Evolutionary conservation across 2,888 invertebrate genomes (phyloP).

Genomic region (Drosophila dives): DNA sequence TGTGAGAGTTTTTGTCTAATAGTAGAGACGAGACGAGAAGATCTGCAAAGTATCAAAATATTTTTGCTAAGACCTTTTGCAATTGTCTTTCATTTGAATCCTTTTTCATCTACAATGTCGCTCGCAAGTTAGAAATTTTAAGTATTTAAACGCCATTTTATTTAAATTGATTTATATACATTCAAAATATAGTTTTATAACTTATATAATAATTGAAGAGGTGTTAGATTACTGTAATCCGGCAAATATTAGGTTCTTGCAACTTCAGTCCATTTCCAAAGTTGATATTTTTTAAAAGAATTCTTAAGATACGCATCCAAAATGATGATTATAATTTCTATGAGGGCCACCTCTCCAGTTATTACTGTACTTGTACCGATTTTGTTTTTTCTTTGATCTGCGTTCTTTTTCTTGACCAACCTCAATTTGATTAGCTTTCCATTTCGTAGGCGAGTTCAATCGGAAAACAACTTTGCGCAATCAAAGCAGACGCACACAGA

Average conservation of each 20-base stretch:
- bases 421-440: conserved; percentile 65
- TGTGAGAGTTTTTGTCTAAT: not conserved
- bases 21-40: not conserved
- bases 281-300: not conserved
- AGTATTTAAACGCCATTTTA: not conserved
- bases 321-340: not conserved
- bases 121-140: not conserved
- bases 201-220: not conserved
- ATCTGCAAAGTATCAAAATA: conserved; percentile 3
- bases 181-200: not conserved
- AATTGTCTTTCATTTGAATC: not conserved
- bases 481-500: conserved; percentile 41
- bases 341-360: not conserved
- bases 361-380: not conserved
- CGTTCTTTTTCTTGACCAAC: conserved; percentile 56
- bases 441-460: conserved; percentile 53
- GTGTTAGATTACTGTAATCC: not conserved
- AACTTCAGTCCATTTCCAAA: not conserved
- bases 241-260: not conserved
- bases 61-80: not conserved
- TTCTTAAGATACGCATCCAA: not conserved
- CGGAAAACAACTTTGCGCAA: conserved; percentile 40
- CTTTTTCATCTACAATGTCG: not conserved
- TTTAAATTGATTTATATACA: too few relatives aligned
- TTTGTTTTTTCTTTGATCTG: not conserved